These are phyloP conservation scores for Anniella stebbinsi DNA, from an alignment of 2,797 vertebrate genomes.

Conservation along the genomic window DNA sequence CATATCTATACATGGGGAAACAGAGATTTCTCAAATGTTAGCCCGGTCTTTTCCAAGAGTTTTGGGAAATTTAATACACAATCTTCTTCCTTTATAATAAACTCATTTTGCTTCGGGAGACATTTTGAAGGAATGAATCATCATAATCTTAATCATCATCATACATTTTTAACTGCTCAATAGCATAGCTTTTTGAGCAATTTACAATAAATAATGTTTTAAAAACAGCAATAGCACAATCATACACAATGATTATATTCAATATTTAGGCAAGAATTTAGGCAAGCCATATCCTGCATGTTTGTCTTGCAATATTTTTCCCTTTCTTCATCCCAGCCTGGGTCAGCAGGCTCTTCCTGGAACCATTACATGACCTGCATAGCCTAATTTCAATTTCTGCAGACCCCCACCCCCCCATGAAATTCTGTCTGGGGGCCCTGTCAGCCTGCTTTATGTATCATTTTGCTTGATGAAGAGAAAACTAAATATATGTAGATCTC, in stretches of 20 bases:
- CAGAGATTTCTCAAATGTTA: slow-evolving; percentile 7
- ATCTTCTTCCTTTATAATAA: neutral
- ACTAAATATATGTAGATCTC: no score
- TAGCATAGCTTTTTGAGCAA: neutral
- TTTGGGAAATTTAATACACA: neutral
- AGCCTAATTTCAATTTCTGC: no score
- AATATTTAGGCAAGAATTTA: neutral
- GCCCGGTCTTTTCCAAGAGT: fast-evolving
- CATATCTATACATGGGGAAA: slow-evolving; percentile 82
- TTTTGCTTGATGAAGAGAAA: no score
- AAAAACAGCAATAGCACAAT: neutral
- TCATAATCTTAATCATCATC: neutral
- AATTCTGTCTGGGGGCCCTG: no score
- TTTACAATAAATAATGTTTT: neutral
- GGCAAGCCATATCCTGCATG: neutral
- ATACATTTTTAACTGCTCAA: neutral
- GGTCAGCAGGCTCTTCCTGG: no score
- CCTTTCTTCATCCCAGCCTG: no score
- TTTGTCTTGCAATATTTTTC: no score
- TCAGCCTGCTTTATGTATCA: no score
- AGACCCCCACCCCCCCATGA: no score
- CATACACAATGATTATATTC: neutral
- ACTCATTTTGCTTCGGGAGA: neutral
- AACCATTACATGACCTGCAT: no score
- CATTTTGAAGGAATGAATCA: neutral